These are phyloP conservation scores for Corynorhinus townsendii DNA, from an alignment of 2,113 vertebrate genomes.

Conservation along the genomic window DNA sequence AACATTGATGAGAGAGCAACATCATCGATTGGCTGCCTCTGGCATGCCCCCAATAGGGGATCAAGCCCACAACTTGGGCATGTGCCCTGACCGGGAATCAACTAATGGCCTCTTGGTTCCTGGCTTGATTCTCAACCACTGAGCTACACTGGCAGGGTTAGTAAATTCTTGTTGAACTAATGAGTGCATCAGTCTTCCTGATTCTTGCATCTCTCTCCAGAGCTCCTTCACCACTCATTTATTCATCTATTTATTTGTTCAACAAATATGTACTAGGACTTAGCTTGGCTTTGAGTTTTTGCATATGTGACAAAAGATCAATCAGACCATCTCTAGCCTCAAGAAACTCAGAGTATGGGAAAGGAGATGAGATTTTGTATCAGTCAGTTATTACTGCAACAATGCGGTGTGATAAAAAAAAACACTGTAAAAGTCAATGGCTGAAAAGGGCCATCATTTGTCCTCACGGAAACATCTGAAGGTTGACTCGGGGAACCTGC, in stretches of 20 bases:
- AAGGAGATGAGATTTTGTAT: neutral
- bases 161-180: constrained; percentile 5
- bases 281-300: neutral
- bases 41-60: too few species aligned
- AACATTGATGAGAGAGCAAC: too few species aligned
- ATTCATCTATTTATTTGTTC: constrained; percentile 29
- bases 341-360: neutral
- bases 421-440: neutral
- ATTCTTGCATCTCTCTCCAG: neutral
- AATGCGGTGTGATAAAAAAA: neutral
- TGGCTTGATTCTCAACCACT: too few species aligned
- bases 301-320: neutral
- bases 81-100: too few species aligned
- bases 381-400: neutral
- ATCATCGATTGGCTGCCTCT: too few species aligned
- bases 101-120: too few species aligned
- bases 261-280: neutral
- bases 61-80: too few species aligned
- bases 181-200: neutral
- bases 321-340: neutral
- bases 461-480: neutral
- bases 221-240: constrained; percentile 36
- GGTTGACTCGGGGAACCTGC: neutral
- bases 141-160: too few species aligned
- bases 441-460: neutral